Conservation (phyloP, 2,113 vertebrate genomes). For the Pionites leucogaster region DNA sequence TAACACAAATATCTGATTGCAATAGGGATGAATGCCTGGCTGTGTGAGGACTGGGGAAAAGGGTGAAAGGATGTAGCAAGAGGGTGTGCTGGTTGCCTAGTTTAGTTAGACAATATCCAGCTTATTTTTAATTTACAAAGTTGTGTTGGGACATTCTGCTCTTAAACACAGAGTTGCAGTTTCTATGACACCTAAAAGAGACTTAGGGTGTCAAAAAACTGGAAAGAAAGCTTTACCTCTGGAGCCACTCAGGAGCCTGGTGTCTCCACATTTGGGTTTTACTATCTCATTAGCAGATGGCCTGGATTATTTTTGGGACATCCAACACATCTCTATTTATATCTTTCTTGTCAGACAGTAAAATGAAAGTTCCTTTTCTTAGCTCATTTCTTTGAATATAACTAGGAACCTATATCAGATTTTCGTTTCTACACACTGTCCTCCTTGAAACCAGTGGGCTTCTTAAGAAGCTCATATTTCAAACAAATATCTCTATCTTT, state of each 20-base stretch:
- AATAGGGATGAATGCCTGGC: not conserved
- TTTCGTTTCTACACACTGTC: not conserved
- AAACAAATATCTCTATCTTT: slow-evolving; percentile 45
- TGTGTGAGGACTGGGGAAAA: not conserved
- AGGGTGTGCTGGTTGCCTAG: not conserved
- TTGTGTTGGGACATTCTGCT: not conserved
- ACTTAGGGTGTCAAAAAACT: not conserved
- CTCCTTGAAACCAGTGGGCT: not conserved
- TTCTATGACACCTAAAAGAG: not conserved
- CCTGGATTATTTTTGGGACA: slow-evolving; percentile 59
- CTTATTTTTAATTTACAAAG: slow-evolving; percentile 11
- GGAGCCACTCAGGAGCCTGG: not conserved
- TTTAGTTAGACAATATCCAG: not conserved
- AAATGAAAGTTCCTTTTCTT: slow-evolving; percentile 29
- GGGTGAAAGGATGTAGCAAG: not conserved
- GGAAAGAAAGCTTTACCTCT: not conserved
- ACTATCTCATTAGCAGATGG: slow-evolving; percentile 67
- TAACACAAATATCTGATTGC: not conserved
- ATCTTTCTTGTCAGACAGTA: slow-evolving; percentile 37
- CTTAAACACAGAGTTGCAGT: not conserved
- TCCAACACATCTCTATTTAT: slow-evolving; percentile 63
- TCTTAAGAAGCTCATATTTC: not conserved
- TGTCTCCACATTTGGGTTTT: slow-evolving; percentile 9
- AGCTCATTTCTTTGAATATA: slow-evolving; percentile 17
- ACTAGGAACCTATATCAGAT: slow-evolving; percentile 2